Evolutionary conservation across 2,113 vertebrate species (phyloP), one percentile per base, ranked within the genome.

Genomic region (Syngnathus scovelli): DNA sequence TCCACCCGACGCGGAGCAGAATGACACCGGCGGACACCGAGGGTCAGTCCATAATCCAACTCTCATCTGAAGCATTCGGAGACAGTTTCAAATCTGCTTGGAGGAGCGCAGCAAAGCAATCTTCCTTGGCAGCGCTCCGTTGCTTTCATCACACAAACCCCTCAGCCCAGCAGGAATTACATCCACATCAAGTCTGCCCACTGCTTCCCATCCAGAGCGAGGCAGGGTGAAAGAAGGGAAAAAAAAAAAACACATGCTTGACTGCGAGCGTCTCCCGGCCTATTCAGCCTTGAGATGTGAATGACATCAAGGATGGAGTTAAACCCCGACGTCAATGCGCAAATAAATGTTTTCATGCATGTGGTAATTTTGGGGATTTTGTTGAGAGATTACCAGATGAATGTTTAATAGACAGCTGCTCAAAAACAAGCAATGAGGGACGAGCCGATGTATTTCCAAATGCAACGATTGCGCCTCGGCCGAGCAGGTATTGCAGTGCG

Each of bases 1-100:
- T 97, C 93, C 92, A 94, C 92, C 92, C 93, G 90, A 92, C 86
- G 81, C 93, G 93, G 92, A 94, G 93, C 94, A 92, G 94, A 94
- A 92, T 98, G 97, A 99, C 97, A 98, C 94, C 95, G 95, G 94
- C 55, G 55, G 55, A 58, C 95, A 96, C 90, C 87, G 93, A 92
- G 92, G 97, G 97, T 98, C 97, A 98, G 94, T 98, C 95, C 93
- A 95, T 98, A 98, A 98, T 98, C 95, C 96, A 95, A 95, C 94
- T 95, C 94, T 96, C 97, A 98, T 98, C 96, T 96, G 93, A 95
- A 94, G 93, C 94, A 93, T 93, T 94, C 93, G 90, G 92, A 92
- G 92, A 95, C 93, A 95, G 93, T 95, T 95, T 98, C 94, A 95
- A 95, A 96, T 96, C 94, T 96, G 95, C 94, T 98, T 93, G 93